Evolutionary conservation across 2,797 vertebrate species (phyloP).

Genomic region (Arctocebus calabarensis): DNA sequence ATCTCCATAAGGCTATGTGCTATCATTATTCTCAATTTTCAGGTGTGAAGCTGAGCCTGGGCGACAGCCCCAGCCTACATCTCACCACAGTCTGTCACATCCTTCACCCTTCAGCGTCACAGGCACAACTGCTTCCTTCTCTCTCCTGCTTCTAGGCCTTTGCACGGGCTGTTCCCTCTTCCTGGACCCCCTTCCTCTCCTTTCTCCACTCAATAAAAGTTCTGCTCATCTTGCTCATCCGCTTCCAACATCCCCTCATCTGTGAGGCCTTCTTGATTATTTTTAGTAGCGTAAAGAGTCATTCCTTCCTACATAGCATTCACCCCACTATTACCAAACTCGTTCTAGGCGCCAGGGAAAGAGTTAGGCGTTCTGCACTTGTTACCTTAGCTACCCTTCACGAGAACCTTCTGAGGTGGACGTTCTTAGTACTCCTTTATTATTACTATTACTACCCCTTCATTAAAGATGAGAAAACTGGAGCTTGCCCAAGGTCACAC

Average conservation of each 20-base stretch:
- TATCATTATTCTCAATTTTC: background rate
- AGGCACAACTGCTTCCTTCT: too few relatives aligned
- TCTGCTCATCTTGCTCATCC: background rate
- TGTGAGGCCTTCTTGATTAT: background rate
- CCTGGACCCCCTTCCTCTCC: background rate
- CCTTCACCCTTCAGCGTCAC: background rate
- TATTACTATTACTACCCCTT: background rate
- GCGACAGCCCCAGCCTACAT: too few relatives aligned
- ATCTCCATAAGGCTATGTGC: background rate
- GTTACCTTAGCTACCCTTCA: background rate
- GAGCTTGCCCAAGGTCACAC: background rate
- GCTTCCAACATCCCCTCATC: background rate
- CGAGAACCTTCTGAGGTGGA: background rate
- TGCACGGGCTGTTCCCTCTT: background rate
- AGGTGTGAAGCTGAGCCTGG: background rate
- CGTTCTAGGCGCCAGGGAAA: background rate
- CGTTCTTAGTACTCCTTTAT: background rate
- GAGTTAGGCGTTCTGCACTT: background rate
- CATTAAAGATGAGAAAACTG: background rate
- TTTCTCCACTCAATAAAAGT: background rate
- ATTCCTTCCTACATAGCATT: background rate
- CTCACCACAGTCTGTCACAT: background rate
- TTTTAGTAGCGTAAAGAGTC: background rate
- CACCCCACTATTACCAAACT: too few relatives aligned
- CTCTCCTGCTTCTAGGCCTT: too few relatives aligned